Evolutionary conservation across 2,888 invertebrate species (phyloP), one percentile per base, ranked within the genome.

Genomic region (Acheta domesticus): DNA sequence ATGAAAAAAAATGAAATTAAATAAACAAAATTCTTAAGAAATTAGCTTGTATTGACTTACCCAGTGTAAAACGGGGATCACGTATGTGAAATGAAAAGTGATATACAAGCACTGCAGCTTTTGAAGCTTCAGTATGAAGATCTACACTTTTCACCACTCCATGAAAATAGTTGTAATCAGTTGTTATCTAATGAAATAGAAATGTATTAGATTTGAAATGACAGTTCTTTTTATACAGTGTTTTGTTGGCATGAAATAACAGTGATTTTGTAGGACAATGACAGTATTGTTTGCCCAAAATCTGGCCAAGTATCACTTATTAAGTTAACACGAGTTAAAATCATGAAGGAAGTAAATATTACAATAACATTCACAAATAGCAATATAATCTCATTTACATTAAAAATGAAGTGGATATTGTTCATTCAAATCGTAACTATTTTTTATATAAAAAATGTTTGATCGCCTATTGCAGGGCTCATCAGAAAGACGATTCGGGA

Each of bases 71-170:
- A 14, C 49, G 48, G 20, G 76, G 36, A 14, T 80, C 77, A 19
- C 80, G 78, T 14, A 74, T 79, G 74, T 78, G 76, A 77, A 78
- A 81, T 8, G 81, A 80, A 75, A 81, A 81, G 75, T 76, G 73
- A 36, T 81, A 81, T n/a, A 78, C 79, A 62, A 80, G 79, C 48
- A 81, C 76, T 2, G 81, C 79, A 12, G 78, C 78, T 48, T 76
- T 50, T 19, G 76, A 77, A 1, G 14, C 74, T 23, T 36, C 23
- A 8, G 76, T 49, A 16, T 78, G 78, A 8, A 78, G 74, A 1
- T 36, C 11, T 3, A 80, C 78, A 48, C 80, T 81, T 36, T 49
- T 78, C 76, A 36, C 20, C n/a, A 81, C 74, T 16, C 81, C 81
- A 48, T 79, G 77, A 49, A 80, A 78, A 20, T 80, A 79, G 49